Evolutionary conservation across 2,888 invertebrate species (phyloP), one percentile per base, ranked within the genome.

Genomic region (Holacanthella duospinosa): DNA sequence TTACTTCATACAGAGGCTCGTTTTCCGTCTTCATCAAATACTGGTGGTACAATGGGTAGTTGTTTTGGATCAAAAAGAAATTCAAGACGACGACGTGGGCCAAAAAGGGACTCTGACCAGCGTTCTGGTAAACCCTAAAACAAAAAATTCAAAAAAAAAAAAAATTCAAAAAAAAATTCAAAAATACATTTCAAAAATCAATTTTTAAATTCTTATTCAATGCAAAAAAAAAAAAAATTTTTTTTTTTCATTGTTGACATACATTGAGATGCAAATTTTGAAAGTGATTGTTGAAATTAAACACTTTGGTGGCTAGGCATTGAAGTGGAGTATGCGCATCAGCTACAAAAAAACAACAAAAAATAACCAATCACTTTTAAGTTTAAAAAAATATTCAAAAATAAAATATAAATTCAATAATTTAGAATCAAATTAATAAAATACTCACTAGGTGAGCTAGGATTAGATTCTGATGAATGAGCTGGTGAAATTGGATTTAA

Each of bases 221-320:
- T 36, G 6, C 36, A 12, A 6, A 36, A 12, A 36, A 36, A 36
- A 6, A 36, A 12, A 36, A 36, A 16, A 12, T 36, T 36, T 12
- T 36, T 12, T 16, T 36, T 36, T 36, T 36, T 36, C 36, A 36
- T 16, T 53, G 6, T 29, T 29, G 6, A 58, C 58, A 29, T 25
- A 59, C 59, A 27, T 43, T 59, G 48, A 59, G 48, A 44, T 43
- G 29, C 48, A 59, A 21, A 48, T 59, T 59, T 59, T 59, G 59
- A 59, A 59, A 59, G 25, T 59, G 29, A 3, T 29, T 26, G 25
- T 59, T 59, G 28, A 59, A 59, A 19, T 59, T 29, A 21, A 59
- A 59, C 21, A 59, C 59, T 44, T 29, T 43, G 3, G 59, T 26
- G 21, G 58, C 58, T 6, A 59, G 59, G 25, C 43, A 25, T 43